A percentile compares a stretch with the other conserved stretches of the same genome.
Conservation (phyloP, 2,113 vertebrate species). For the Centrocercus urophasianus region DNA sequence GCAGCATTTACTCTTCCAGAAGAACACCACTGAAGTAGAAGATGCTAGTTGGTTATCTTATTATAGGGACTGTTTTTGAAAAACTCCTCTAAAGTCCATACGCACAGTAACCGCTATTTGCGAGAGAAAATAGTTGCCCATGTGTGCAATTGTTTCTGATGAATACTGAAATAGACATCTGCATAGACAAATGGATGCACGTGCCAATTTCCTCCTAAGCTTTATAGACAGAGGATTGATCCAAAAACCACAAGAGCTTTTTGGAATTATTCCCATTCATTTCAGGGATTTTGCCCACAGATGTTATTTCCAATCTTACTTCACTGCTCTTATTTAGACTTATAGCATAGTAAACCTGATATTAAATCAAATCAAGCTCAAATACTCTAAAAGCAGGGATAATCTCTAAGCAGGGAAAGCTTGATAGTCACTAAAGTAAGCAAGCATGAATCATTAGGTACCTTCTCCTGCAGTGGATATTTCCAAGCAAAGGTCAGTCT, state of each 20-base stretch:
- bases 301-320: neutral
- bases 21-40: neutral
- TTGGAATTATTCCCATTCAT: neutral
- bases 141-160: conserved; percentile 26
- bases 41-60: neutral
- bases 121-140: conserved; percentile 32
- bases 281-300: neutral
- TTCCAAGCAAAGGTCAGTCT: neutral
- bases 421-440: neutral
- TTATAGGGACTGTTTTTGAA: neutral
- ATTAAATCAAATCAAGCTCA: neutral
- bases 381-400: neutral
- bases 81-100: neutral
- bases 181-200: neutral
- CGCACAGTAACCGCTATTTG: neutral
- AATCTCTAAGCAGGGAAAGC: neutral
- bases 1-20: neutral
- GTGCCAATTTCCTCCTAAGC: conserved; percentile 25
- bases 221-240: neutral
- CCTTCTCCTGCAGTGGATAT: neutral
- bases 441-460: neutral
- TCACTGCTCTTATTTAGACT: neutral
- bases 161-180: conserved; percentile 46
- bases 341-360: neutral
- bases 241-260: neutral